Percentiles rank a stretch among this genome's conserved stretches.
Evolutionary conservation across 37 sponge, comb jelly and placozoan genomes (phyloP).

Genomic region (Theonella swinhoei): DNA sequence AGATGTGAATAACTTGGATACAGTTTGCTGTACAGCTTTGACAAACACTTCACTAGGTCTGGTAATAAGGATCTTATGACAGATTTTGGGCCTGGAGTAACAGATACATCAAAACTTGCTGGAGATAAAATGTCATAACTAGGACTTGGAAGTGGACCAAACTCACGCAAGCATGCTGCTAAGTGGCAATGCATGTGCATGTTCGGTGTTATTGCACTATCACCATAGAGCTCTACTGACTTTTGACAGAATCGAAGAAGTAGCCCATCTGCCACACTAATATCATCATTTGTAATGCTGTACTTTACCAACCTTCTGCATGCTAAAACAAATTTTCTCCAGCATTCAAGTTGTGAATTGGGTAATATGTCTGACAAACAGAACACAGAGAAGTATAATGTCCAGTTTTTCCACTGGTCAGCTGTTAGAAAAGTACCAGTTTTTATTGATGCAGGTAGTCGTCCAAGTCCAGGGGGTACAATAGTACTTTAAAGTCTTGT

Average conservation of each 20-base stretch:
- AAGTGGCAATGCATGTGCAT: constrained; percentile 61
- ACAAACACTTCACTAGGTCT: neutral
- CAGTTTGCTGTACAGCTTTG: neutral
- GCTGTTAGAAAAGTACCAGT: neutral
- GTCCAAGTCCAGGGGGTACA: constrained; percentile 6
- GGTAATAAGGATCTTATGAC: neutral
- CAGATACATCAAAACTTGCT: neutral
- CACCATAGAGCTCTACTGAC: constrained; percentile 25
- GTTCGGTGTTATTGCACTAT: constrained; percentile 33
- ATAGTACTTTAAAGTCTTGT: neutral
- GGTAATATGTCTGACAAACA: neutral
- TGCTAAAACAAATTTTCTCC: constrained; percentile 37
- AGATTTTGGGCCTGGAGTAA: constrained; percentile 2
- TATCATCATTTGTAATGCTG: constrained; percentile 18
- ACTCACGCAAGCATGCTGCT: constrained; percentile 31
- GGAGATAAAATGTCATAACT: neutral
- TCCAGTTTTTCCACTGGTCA: constrained; percentile 28
- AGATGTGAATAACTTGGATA: neutral
- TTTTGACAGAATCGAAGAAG: constrained; percentile 27
- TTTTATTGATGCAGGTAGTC: constrained; percentile 2
- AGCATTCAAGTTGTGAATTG: no score
- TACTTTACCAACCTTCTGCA: neutral
- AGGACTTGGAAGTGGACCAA: constrained; percentile 21
- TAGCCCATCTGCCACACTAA: constrained; percentile 26
- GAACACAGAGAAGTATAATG: neutral